Percentiles rank a stretch among this genome's conserved stretches.
Evolutionary conservation across 2,888 invertebrate genomes (phyloP).

Genomic region (Archaeoteleia sp.): DNA sequence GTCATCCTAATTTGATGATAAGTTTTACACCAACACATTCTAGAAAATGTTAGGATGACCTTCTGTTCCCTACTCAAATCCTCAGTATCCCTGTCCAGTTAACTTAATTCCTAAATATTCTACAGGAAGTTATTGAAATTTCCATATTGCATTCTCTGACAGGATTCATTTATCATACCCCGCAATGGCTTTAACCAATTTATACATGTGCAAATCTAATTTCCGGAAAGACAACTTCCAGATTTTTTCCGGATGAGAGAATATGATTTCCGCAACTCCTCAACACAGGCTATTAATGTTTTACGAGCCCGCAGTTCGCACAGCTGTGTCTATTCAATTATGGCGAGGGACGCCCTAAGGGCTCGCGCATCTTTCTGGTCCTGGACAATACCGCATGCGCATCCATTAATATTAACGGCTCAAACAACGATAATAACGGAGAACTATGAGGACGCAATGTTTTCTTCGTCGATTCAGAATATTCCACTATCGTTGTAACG

Average conservation of each 20-base stretch:
- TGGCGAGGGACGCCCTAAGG: constrained; percentile 51
- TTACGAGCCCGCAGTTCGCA: constrained; percentile 64
- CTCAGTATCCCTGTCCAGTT: too few species aligned
- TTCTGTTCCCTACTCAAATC: too few species aligned
- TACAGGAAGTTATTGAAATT: too few species aligned
- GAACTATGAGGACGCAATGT: constrained; percentile 55
- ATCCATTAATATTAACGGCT: constrained; percentile 70
- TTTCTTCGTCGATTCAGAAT: constrained; percentile 45
- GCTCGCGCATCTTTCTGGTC: constrained; percentile 40
- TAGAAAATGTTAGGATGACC: too few species aligned
- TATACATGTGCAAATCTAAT: constrained; percentile 26
- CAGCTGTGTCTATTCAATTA: constrained; percentile 69
- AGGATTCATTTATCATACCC: too few species aligned
- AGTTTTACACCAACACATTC: too few species aligned
- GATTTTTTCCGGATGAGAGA: constrained; percentile 3
- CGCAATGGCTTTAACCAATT: too few species aligned
- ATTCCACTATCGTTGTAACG: constrained; percentile 42
- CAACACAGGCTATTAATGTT: constrained; percentile 62
- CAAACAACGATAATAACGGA: constrained; percentile 66
- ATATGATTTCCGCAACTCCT: constrained; percentile 34
- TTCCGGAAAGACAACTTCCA: constrained; percentile 17
- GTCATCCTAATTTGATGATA: too few species aligned
- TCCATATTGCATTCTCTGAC: too few species aligned
- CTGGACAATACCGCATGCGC: constrained; percentile 54
- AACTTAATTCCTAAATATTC: too few species aligned